phyloP scores from a whole-genome alignment of 2,797 vertebrate species.

The Pelochelys cantorii region DNA sequence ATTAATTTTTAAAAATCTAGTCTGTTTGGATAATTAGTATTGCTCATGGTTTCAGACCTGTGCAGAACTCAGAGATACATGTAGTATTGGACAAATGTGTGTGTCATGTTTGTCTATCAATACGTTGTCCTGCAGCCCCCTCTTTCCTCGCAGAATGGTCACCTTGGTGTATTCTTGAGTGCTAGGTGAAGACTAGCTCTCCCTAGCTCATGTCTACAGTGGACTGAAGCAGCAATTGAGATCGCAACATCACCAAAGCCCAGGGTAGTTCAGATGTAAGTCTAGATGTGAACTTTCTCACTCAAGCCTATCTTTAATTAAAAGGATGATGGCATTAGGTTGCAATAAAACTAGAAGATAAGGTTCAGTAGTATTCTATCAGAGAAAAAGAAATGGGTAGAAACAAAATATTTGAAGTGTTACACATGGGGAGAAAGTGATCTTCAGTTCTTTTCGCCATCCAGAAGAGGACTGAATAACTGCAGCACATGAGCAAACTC shows the following conservation, averaged over 20 bases:
- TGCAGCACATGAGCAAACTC: neutral
- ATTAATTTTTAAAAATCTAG: neutral
- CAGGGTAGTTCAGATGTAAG: neutral
- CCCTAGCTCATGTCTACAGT: neutral
- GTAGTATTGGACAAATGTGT: neutral
- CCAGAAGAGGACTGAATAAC: neutral
- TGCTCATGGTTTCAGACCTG: neutral
- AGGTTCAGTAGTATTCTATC: neutral
- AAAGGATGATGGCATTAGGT: neutral
- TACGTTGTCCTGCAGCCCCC: neutral
- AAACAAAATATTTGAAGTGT: neutral
- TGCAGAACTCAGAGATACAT: neutral
- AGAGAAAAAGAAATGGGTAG: neutral
- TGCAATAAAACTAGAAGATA: slow-evolving; percentile 1
- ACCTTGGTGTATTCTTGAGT: neutral
- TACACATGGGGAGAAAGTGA: neutral
- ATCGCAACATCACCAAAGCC: neutral
- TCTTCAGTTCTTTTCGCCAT: neutral
- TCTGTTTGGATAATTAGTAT: neutral
- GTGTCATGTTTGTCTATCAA: neutral
- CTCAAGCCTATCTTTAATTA: neutral
- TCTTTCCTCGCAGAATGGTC: neutral
- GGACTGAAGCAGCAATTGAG: neutral
- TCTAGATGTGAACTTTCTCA: neutral
- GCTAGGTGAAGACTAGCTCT: neutral